Evolutionary conservation across 1,140 invertebrate genomes (phyloP).

Genomic region (Zaprionus davidi): DNA sequence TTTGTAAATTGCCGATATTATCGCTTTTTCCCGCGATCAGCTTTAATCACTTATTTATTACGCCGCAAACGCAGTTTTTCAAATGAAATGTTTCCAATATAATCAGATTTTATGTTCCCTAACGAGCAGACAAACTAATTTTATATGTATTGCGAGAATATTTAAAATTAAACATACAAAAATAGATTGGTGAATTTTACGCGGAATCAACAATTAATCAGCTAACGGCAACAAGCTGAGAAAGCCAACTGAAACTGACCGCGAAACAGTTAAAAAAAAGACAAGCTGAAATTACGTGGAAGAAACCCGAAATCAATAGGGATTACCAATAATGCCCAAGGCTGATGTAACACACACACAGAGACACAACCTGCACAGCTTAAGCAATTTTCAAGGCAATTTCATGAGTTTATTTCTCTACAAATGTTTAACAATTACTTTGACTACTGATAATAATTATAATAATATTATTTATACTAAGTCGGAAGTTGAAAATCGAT

Average conservation of each 20-base stretch:
- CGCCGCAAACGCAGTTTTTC: constrained; percentile 39
- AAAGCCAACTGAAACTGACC: neutral
- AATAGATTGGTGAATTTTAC: neutral
- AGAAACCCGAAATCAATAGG: constrained; percentile 39
- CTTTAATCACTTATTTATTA: constrained; percentile 60
- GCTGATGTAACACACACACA: constrained; percentile 13
- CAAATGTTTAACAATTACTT: constrained; percentile 18
- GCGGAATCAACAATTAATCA: constrained; percentile 18
- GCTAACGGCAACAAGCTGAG: constrained; percentile 7
- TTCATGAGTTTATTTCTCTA: constrained; percentile 44
- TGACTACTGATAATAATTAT: constrained; percentile 1
- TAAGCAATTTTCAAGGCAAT: constrained; percentile 47
- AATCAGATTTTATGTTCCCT: constrained; percentile 8
- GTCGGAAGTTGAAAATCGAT: constrained; percentile 58
- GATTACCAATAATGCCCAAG: constrained; percentile 54
- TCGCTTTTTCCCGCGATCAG: constrained; percentile 34
- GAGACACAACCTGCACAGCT: neutral
- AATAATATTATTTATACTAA: constrained; percentile 17
- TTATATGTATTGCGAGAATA: constrained; percentile 1
- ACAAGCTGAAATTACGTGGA: neutral
- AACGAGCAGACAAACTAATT: neutral
- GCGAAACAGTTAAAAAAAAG: neutral
- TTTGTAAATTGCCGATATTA: constrained; percentile 10
- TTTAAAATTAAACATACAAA: constrained; percentile 17
- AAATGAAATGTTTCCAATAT: constrained; percentile 28